Evolutionary conservation across 1,140 invertebrate species (phyloP), one percentile per base, ranked within the genome.

Genomic region (Venturia canescens): DNA sequence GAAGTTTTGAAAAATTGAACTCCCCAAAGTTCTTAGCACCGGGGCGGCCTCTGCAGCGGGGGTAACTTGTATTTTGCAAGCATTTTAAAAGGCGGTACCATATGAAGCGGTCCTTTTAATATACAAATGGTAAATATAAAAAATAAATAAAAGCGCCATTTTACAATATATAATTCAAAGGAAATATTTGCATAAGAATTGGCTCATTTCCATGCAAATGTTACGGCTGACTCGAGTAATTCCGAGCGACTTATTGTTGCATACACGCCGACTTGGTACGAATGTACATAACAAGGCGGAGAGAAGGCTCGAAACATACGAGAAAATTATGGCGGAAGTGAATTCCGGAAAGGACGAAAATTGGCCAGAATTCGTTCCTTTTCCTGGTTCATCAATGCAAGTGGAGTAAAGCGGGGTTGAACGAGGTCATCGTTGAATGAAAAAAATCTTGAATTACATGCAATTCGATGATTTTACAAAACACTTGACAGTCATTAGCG

Each of bases 141-240:
- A 21, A 57, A 57, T 57, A 57, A 57, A n/a, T n/a, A 66, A 66
- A 29, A 26, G 6, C 60, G 21, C 1, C 60, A 7, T n/a, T 66
- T 15, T 13, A 27, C 13, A 26, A 66, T 66, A 66, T 66, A 66
- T 11, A 29, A 66, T 66, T 66, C 60, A 27, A 26, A 23, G 13
- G 23, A 66, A 26, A 27, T 66, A 66, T 66, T 66, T 26, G 23
- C 60, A 66, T 66, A 23, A 66, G 21, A 66, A 66, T 66, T 27
- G 60, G 21, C 15, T 23, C 23, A 66, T 66, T 66, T 66, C 60
- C 60, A 66, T 66, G 60, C 60, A 66, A 66, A 66, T 66, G 60
- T 66, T 23, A 23, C 23, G 21, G 60, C 60, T 66, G 60, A 66
- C 60, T 23, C 60, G 60, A 66, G 60, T 66, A 66, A 66, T 66